These are phyloP conservation scores for Babylonia areolata DNA, from an alignment of 1,140 invertebrate species.

Conservation along the genomic window DNA sequence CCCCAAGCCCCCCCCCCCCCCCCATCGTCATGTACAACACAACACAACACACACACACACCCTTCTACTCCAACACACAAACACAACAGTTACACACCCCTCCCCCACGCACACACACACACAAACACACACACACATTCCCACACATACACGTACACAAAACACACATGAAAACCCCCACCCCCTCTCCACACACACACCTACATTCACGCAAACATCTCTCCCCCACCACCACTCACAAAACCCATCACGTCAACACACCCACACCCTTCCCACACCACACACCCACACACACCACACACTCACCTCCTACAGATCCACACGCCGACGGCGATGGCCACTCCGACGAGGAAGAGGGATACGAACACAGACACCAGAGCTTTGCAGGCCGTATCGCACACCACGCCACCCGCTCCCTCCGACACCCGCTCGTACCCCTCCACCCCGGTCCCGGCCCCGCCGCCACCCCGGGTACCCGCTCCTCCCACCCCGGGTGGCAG, in stretches of 20 bases:
- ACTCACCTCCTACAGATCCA: slow-evolving; percentile 34
- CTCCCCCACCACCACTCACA: background rate
- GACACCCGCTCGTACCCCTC: background rate
- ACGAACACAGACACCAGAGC: slow-evolving; percentile 2
- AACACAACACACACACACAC: too few species aligned
- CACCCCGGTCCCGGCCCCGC: background rate
- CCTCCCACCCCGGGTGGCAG: background rate
- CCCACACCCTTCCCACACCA: background rate
- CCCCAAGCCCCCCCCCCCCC: too few species aligned
- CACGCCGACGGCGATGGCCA: background rate
- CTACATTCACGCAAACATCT: background rate
- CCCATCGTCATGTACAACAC: too few species aligned
- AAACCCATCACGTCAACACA: background rate
- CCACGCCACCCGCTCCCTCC: slow-evolving; percentile 25
- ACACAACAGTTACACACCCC: too few species aligned
- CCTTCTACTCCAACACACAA: too few species aligned
- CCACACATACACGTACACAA: background rate
- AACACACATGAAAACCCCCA: background rate
- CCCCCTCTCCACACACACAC: background rate
- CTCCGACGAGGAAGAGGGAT: slow-evolving; percentile 3
- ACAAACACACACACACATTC: too few species aligned
- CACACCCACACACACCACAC: background rate
- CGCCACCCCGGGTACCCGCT: background rate
- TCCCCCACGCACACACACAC: too few species aligned
- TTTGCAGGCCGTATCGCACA: slow-evolving; percentile 20